Evolutionary conservation across 2,797 vertebrate species (phyloP).

Genomic region (Glossophaga mutica): DNA sequence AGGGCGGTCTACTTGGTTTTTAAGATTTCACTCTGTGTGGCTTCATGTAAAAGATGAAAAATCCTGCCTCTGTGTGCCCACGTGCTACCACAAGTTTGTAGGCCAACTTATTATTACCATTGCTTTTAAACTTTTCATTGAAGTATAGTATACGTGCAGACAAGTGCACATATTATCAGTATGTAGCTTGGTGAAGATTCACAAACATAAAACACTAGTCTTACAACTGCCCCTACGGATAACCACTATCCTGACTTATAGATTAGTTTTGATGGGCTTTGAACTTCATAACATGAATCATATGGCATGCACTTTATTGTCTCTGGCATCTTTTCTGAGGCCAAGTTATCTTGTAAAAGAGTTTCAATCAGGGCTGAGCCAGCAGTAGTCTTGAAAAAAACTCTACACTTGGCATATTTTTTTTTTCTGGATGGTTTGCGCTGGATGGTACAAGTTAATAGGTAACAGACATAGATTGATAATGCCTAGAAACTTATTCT

Average conservation of each 20-base stretch:
- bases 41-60: neutral
- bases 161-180: neutral
- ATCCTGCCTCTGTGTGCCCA: neutral
- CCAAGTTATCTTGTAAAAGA: neutral
- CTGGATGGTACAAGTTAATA: neutral
- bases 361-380: neutral
- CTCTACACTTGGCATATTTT: neutral
- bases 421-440: neutral
- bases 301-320: neutral
- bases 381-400: neutral
- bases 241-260: neutral
- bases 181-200: neutral
- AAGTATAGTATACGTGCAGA: neutral
- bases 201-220: neutral
- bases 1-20: neutral
- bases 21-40: neutral
- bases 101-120: neutral
- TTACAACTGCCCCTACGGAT: neutral
- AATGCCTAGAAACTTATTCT: slow-evolving; percentile 17
- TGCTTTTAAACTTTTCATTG: neutral
- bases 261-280: neutral
- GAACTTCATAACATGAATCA: neutral
- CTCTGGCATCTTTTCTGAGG: slow-evolving; percentile 15
- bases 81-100: neutral
- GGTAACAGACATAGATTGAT: neutral